These are phyloP conservation scores for Enteromius anoplus DNA, from an alignment of 2,797 vertebrate species.

Conservation along the genomic window DNA sequence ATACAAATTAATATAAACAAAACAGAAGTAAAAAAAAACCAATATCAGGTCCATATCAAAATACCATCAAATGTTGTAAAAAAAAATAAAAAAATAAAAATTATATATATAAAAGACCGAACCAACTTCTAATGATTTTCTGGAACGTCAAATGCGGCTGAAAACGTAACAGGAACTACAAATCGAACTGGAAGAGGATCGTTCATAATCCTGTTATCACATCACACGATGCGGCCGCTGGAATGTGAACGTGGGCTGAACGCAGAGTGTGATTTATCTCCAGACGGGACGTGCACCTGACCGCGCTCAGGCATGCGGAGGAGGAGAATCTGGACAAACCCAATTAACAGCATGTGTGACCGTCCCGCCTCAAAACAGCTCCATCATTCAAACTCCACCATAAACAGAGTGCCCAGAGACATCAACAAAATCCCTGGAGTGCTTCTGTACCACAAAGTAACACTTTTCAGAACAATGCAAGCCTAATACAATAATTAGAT, in stretches of 20 bases:
- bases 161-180: constrained; percentile 8
- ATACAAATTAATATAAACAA: neutral
- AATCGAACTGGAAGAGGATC: neutral
- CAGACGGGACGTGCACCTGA: constrained; percentile 41
- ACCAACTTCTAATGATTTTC: neutral
- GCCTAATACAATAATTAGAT: neutral
- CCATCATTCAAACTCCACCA: too few species aligned
- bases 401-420: neutral
- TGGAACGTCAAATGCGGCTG: neutral
- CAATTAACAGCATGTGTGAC: constrained; percentile 76
- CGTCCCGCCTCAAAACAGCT: constrained; percentile 53
- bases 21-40: neutral
- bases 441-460: neutral
- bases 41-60: neutral
- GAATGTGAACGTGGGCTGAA: constrained; percentile 25
- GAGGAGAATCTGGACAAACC: constrained; percentile 61
- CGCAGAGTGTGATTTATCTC: neutral
- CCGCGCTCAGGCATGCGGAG: constrained; percentile 52
- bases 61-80: too few species aligned
- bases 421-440: neutral
- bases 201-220: constrained; percentile 46
- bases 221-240: constrained; percentile 27
- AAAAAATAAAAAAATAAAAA: too few species aligned
- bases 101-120: neutral
- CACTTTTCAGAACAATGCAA: neutral